Evolutionary conservation across 37 sponge, comb jelly and placozoan genomes (phyloP).

Genomic region (Mnemiopsis leidyi): DNA sequence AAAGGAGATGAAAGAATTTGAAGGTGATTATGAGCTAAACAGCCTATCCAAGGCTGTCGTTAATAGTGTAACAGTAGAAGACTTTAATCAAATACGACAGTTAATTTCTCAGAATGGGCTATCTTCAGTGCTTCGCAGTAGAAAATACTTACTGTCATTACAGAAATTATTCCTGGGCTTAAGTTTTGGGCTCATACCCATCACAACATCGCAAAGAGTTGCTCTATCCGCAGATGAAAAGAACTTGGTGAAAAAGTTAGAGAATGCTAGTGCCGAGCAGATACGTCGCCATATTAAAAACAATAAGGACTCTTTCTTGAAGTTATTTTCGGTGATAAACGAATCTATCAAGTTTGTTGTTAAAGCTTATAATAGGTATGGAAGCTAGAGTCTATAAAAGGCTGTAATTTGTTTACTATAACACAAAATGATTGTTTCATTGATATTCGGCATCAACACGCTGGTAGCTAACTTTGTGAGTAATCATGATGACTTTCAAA

Average conservation of each 20-base stretch:
- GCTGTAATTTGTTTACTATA: neutral
- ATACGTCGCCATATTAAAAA: neutral
- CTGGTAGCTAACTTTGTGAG: neutral
- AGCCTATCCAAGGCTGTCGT: neutral
- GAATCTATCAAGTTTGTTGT: neutral
- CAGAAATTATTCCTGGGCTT: neutral
- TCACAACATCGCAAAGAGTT: neutral
- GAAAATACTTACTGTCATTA: neutral
- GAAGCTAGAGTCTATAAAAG: neutral
- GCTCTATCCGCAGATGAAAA: neutral
- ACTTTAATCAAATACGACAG: neutral
- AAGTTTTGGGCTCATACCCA: conserved; percentile 8
- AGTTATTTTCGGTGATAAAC: neutral
- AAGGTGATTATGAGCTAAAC: neutral
- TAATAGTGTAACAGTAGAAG: neutral
- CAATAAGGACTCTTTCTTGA: neutral
- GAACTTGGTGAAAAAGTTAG: neutral
- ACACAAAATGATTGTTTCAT: conserved; percentile 1
- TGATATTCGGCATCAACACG: neutral
- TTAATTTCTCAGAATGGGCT: neutral
- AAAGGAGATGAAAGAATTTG: neutral
- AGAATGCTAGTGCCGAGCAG: neutral
- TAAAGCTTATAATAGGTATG: neutral
- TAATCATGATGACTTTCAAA: neutral
- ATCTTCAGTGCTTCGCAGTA: neutral